phyloP scores from a whole-genome alignment of 2,888 invertebrate genomes.

The Geophilus truncorum region DNA sequence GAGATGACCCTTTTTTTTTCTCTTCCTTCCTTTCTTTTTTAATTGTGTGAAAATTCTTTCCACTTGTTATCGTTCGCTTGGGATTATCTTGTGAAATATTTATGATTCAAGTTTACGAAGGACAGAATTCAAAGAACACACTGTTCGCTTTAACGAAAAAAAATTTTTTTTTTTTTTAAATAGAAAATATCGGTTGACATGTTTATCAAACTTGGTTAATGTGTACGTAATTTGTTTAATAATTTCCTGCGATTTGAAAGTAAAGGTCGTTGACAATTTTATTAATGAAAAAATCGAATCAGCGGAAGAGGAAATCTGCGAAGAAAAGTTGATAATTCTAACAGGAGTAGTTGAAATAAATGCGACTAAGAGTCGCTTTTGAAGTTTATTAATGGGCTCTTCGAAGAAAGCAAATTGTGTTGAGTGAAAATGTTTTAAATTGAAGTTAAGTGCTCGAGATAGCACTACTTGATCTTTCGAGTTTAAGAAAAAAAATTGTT shows the following conservation, averaged over 20 bases:
- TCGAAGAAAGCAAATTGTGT: not conserved
- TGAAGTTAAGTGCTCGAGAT: conserved; percentile 3
- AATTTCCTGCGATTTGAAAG: conserved; percentile 12
- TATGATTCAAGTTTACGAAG: not conserved
- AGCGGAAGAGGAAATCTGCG: not conserved
- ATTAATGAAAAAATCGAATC: not conserved
- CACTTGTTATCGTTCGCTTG: not conserved
- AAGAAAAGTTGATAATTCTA: not conserved
- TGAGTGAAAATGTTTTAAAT: not conserved
- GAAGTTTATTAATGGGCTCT: not conserved
- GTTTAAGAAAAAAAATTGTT: not conserved
- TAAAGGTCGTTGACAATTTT: not conserved
- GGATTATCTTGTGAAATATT: not conserved
- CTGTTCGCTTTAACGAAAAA: not conserved
- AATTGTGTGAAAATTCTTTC: not conserved
- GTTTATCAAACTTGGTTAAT: not conserved
- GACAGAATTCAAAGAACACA: not conserved
- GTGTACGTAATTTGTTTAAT: not conserved
- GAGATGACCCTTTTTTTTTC: conserved; percentile 34
- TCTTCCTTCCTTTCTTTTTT: not conserved
- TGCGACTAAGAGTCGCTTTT: not conserved
- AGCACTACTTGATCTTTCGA: not conserved
- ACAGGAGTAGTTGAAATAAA: not conserved
- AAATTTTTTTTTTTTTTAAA: not conserved
- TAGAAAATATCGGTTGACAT: no score